These are phyloP conservation scores for Brienomyrus longianalis DNA, from an alignment of 2,113 vertebrate species.

Conservation along the genomic window DNA sequence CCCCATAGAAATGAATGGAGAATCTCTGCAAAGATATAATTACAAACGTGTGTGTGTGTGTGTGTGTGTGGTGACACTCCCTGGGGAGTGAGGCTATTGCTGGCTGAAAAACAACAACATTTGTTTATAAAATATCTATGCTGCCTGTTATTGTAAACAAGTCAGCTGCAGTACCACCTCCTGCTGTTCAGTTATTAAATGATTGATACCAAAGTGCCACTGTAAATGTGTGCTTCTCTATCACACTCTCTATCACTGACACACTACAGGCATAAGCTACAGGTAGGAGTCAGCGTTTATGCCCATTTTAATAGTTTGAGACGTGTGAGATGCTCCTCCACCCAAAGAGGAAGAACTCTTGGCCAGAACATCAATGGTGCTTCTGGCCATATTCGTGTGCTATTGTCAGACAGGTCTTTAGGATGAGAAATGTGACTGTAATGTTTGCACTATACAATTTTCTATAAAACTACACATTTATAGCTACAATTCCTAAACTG, in stretches of 20 bases:
- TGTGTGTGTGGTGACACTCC: not conserved
- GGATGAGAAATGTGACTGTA: not conserved
- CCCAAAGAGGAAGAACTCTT: conserved; percentile 45
- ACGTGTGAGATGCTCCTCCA: conserved; percentile 54
- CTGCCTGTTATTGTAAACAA: not conserved
- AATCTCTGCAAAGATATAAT: no score
- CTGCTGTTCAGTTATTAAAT: not conserved
- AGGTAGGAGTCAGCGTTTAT: conserved; percentile 41
- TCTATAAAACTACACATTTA: not conserved
- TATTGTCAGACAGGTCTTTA: not conserved
- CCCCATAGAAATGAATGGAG: no score
- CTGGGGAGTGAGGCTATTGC: not conserved
- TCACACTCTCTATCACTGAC: not conserved
- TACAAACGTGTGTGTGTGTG: no score
- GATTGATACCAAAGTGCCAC: not conserved
- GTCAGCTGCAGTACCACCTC: not conserved
- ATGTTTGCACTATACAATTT: not conserved
- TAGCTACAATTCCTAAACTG: not conserved
- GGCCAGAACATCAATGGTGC: conserved; percentile 39
- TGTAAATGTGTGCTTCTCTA: not conserved
- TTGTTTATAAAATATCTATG: not conserved
- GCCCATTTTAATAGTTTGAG: conserved; percentile 49
- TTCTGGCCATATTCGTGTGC: conserved; percentile 18
- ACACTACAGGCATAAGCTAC: not conserved
- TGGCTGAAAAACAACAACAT: not conserved